A percentile compares a stretch with the other conserved stretches of the same genome.
phyloP scores from a whole-genome alignment of 2,797 vertebrate species.

The Paguma larvata region DNA sequence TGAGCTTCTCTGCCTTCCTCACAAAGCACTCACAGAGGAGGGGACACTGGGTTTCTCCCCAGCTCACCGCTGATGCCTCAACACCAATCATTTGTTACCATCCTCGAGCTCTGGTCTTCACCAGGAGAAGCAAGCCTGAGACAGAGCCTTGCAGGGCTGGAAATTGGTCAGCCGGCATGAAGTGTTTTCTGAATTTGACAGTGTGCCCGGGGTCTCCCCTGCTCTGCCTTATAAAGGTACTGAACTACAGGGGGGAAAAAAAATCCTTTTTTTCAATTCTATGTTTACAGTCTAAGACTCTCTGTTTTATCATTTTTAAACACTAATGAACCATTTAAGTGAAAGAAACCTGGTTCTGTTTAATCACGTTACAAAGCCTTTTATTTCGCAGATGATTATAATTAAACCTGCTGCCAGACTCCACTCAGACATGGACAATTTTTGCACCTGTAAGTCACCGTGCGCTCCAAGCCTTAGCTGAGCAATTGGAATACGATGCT shows the following conservation, averaged over 20 bases:
- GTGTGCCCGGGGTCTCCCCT: background rate
- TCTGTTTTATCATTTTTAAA: slow-evolving; percentile 13
- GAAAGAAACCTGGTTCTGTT: slow-evolving; percentile 7
- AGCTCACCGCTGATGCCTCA: background rate
- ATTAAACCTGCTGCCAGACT: background rate
- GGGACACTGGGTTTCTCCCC: background rate
- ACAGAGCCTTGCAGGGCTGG: background rate
- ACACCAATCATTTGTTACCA: background rate
- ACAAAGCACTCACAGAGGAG: background rate
- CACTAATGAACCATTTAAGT: background rate
- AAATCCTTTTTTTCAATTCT: background rate
- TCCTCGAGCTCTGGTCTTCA: background rate
- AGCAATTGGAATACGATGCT: background rate
- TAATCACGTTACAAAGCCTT: background rate
- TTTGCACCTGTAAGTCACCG: slow-evolving; percentile 50
- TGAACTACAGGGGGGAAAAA: background rate
- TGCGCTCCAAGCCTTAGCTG: background rate
- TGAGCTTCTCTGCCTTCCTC: accelerated
- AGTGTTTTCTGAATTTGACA: background rate
- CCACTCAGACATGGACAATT: background rate
- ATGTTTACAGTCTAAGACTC: background rate
- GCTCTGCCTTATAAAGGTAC: background rate
- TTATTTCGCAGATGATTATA: slow-evolving; percentile 4
- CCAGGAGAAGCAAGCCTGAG: background rate
- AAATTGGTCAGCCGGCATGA: background rate